phyloP scores from a whole-genome alignment of 2,113 vertebrate species.

The Semicossyphus pulcher region DNA sequence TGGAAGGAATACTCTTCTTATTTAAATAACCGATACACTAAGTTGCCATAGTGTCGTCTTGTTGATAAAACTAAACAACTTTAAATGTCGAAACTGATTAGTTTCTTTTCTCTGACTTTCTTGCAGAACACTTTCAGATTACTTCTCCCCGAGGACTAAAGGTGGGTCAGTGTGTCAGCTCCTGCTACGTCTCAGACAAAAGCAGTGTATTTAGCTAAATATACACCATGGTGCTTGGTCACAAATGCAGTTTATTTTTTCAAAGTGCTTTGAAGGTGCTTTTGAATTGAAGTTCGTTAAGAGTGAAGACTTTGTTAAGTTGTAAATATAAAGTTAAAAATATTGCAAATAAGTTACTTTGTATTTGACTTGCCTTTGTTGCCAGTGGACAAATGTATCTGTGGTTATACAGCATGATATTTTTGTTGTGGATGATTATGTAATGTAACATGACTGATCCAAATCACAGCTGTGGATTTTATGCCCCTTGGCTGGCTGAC shows the following conservation, averaged over 20 bases:
- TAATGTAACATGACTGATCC: background rate
- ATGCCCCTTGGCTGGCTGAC: background rate
- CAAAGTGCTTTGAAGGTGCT: background rate
- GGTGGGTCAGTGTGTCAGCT: constrained; percentile 44
- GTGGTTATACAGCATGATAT: too few relatives aligned
- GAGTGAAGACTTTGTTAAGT: too few relatives aligned
- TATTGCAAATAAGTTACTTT: background rate
- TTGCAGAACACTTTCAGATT: constrained; percentile 43
- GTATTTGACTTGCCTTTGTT: background rate
- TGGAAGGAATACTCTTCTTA: too few relatives aligned
- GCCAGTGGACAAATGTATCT: background rate
- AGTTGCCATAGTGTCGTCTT: background rate
- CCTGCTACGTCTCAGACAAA: background rate
- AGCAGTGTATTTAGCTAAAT: too few relatives aligned
- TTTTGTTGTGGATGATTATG: too few relatives aligned
- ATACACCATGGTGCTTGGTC: too few relatives aligned
- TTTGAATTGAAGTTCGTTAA: too few relatives aligned
- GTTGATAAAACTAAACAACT: background rate
- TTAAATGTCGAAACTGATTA: background rate
- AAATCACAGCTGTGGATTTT: background rate
- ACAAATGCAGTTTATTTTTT: background rate
- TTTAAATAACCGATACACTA: too few relatives aligned
- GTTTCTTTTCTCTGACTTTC: background rate
- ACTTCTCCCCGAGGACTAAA: constrained; percentile 41
- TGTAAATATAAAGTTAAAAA: background rate